Percentiles rank a stretch among this genome's conserved stretches.
Evolutionary conservation across 2,888 invertebrate genomes (phyloP).

Genomic region (Odontothrips loti): DNA sequence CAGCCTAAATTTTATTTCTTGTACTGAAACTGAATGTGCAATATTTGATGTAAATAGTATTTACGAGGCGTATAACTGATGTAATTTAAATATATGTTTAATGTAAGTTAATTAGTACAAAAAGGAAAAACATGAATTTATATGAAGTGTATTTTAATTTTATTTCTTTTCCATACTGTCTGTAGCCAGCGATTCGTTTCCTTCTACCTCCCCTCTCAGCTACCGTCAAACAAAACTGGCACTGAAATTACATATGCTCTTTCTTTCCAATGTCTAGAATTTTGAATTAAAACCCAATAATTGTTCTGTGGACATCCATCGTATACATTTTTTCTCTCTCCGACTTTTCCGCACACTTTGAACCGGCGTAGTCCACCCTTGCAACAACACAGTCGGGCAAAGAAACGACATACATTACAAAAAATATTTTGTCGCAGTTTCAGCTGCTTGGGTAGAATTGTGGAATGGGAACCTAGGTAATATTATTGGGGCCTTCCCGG

Average conservation of each 20-base stretch:
- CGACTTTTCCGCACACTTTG: too few relatives aligned
- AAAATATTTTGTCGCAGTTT: too few relatives aligned
- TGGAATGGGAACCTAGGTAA: too few relatives aligned
- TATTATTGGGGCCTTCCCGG: background rate
- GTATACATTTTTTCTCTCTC: too few relatives aligned
- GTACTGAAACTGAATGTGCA: slow-evolving; percentile 30
- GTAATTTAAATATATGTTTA: slow-evolving; percentile 30
- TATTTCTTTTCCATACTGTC: slow-evolving; percentile 13
- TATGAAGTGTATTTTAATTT: slow-evolving; percentile 23
- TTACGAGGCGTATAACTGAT: slow-evolving; percentile 28
- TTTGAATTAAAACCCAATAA: slow-evolving; percentile 2
- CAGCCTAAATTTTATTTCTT: slow-evolving; percentile 14
- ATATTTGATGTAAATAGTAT: slow-evolving; percentile 31
- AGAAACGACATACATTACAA: too few relatives aligned
- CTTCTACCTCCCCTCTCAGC: background rate
- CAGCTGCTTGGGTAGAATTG: too few relatives aligned
- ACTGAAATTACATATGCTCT: background rate
- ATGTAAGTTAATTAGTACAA: slow-evolving; percentile 29
- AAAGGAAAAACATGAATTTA: slow-evolving; percentile 11
- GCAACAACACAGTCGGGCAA: too few relatives aligned
- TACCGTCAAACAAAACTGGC: background rate
- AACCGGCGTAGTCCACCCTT: too few relatives aligned
- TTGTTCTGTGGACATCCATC: too few relatives aligned
- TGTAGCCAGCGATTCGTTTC: background rate
- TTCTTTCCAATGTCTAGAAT: slow-evolving; percentile 18